Evolutionary conservation across 2,888 invertebrate species (phyloP).

Genomic region (Drosophila meridiana): DNA sequence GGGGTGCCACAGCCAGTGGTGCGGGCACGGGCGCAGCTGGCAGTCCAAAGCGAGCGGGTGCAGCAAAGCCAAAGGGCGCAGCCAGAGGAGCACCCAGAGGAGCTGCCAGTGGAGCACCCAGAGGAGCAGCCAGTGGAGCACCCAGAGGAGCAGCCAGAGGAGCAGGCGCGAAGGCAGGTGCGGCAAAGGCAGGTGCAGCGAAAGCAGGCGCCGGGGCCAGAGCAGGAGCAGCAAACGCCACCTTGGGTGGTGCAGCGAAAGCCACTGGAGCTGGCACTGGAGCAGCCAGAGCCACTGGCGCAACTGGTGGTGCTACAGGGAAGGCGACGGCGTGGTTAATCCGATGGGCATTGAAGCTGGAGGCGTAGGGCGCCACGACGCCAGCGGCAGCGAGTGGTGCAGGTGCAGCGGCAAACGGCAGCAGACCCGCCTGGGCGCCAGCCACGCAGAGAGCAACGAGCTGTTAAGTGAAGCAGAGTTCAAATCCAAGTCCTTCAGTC

Average conservation of each 20-base stretch:
- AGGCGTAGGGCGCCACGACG: conserved; percentile 89
- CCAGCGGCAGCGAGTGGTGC: conserved; percentile 78
- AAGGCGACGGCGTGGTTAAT: conserved; percentile 91
- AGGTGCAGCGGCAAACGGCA: conserved; percentile 85
- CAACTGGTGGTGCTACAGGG: conserved; percentile 85
- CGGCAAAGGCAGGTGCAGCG: conserved; percentile 45
- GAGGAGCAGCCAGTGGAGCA: conserved; percentile 44
- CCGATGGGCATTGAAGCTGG: conserved; percentile 90
- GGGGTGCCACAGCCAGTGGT: conserved; percentile 52
- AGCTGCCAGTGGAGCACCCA: conserved; percentile 60
- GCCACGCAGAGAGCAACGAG: conserved; percentile 75
- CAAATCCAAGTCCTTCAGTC: background rate
- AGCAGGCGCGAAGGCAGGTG: conserved; percentile 46
- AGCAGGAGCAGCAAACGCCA: conserved; percentile 58
- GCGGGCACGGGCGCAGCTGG: conserved; percentile 55
- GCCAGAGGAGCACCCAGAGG: conserved; percentile 44
- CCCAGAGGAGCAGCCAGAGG: conserved; percentile 38
- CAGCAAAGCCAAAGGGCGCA: conserved; percentile 30
- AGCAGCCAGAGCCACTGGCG: conserved; percentile 50
- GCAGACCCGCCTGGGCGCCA: conserved; percentile 83
- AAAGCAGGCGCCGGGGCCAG: conserved; percentile 59
- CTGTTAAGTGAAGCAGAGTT: conserved; percentile 49
- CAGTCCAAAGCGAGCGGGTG: conserved; percentile 57
- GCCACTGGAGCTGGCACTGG: conserved; percentile 51
- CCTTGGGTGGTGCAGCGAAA: conserved; percentile 61